phyloP scores from a whole-genome alignment of 2,888 invertebrate species.

The Salpingus planirostris region DNA sequence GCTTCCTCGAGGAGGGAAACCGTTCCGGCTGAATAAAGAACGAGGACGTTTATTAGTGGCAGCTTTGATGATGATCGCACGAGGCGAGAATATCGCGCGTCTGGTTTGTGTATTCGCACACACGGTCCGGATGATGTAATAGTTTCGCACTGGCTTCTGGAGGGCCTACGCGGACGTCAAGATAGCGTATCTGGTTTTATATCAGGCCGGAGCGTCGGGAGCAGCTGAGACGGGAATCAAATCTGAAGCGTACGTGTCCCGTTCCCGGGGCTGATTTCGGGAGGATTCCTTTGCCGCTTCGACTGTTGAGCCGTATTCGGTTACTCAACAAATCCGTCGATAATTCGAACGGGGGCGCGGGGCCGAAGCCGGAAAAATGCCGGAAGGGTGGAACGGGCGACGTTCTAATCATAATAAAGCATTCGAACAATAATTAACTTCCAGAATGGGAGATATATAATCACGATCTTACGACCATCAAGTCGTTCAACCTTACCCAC shows the following conservation, averaged over 20 bases:
- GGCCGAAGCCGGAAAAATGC: no score
- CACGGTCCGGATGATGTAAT: conserved; percentile 5
- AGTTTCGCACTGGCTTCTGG: conserved; percentile 13
- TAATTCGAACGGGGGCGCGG: no score
- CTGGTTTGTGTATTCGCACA: no score
- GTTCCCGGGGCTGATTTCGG: conserved; percentile 13
- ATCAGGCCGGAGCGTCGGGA: conserved; percentile 12
- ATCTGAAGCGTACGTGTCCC: conserved; percentile 16
- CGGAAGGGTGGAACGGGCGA: neutral
- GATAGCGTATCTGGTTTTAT: conserved; percentile 17
- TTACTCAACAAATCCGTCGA: no score
- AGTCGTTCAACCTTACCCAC: conserved; percentile 15
- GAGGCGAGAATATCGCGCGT: no score
- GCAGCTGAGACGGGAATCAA: conserved; percentile 16
- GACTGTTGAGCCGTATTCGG: no score
- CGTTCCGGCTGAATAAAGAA: no score
- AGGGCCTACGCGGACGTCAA: conserved; percentile 14
- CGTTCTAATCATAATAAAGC: conserved; percentile 7
- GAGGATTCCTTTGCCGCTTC: no score
- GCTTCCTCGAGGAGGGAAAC: no score
- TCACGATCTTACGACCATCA: conserved; percentile 12
- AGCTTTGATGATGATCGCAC: no score
- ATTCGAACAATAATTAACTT: conserved; percentile 12
- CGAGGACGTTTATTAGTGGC: no score
- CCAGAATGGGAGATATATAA: conserved; percentile 10